Percentiles rank a stretch among this genome's conserved stretches.
Conservation (phyloP, 2,888 invertebrate species). For the Halocaridina rubra region DNA sequence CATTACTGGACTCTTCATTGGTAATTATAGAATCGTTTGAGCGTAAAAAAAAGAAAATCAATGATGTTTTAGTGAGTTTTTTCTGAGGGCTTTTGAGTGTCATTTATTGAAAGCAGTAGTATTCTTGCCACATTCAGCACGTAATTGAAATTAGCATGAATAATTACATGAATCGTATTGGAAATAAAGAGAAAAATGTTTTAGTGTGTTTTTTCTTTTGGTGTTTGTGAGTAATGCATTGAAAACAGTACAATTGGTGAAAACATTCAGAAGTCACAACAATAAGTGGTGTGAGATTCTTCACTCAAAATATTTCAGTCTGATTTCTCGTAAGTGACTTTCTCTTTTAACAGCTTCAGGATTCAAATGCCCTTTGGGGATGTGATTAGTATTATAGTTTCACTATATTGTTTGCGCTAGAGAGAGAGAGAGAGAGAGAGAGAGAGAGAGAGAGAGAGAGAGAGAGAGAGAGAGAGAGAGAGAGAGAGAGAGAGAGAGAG, state of each 20-base stretch:
- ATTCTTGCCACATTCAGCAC: not conserved
- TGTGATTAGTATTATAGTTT: not conserved
- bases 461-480: not conserved
- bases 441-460: not conserved
- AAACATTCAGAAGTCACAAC: too few relatives aligned
- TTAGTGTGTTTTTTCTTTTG: too few relatives aligned
- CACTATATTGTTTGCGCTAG: not conserved
- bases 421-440: not conserved
- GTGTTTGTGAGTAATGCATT: too few relatives aligned
- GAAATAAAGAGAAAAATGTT: too few relatives aligned
- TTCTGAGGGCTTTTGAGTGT: too few relatives aligned
- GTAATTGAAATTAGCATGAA: not conserved
- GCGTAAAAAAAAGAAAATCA: not conserved
- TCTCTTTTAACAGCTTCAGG: not conserved
- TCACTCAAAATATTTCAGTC: not conserved
- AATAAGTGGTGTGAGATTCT: not conserved
- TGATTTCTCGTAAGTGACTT: not conserved
- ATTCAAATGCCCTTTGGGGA: not conserved
- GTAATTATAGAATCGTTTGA: not conserved
- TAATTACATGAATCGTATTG: too few relatives aligned
- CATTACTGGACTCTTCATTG: not conserved
- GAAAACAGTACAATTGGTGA: too few relatives aligned
- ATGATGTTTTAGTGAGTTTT: too few relatives aligned
- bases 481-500: constrained; percentile 1
- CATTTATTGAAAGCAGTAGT: not conserved